Base-by-base conservation (phyloP, 2,888 invertebrate genomes). In the Ariolimax columbianus region DNA sequence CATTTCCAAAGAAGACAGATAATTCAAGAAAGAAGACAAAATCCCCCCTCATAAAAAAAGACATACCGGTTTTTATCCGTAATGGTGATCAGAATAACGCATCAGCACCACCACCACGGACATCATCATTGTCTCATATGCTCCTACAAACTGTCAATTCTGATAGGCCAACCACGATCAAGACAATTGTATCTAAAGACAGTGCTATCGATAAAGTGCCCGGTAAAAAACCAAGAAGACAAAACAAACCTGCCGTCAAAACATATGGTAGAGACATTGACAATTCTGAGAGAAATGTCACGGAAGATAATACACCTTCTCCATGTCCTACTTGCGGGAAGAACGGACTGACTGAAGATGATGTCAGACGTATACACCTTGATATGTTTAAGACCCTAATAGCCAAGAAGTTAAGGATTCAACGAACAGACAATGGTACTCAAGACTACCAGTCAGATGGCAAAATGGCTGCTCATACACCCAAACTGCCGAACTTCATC, bases 331-430 rank as follows among this genome's bases (percentile, higher is more conserved):
- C 66, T 1, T 79, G 79, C 63, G 19, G 47, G 17, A 38, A 73
- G 43, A 66, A 26, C 23, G 33, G 23, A 2, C 33, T 83, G 3
- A 77, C 55, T 3, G 83, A 83, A 47, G 78, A 83, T 0, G 55
- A 77, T 0, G 78, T 78, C n/a, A 72, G 72, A 30, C 26, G 14
- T 11, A 19, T 83, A 14, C 36, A 59, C 14, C 1, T 63, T n/a
- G n/a, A 51, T 9, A 70, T 55, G 83, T 78, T 83, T 55, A 51
- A 43, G 19, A 55, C 68, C 0, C n/a, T 70, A 26, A 11, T 83
- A 33, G 33, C 33, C 6, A 19, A 83, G 38, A 83, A 83, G 63
- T 55, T 83, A 30, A 43, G 78, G 9, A n/a, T 77, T 38, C 3
- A 55, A 23, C 7, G n/a, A n/a, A n/a, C 23, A 55, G 55, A 55